Evolutionary conservation across 1,140 invertebrate genomes (phyloP).

Genomic region (Marisa cornuarietis): DNA sequence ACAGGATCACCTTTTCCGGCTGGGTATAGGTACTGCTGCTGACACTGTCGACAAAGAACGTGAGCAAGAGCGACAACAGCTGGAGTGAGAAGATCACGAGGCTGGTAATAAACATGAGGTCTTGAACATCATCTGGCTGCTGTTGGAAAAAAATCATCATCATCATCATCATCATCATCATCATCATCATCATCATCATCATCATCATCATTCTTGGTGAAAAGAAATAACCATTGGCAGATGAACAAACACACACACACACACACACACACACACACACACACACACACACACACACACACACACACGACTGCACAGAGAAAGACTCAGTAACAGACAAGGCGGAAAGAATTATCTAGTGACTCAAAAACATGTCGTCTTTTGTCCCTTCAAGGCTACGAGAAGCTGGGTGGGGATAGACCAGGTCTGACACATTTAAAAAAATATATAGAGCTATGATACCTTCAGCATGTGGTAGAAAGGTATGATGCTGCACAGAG

Average conservation of each 20-base stretch:
- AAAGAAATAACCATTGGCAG: not conserved
- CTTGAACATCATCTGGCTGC: not conserved
- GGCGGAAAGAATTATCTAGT: too few relatives aligned
- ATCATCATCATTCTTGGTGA: not conserved
- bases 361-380: too few relatives aligned
- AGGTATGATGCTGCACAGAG: constrained; percentile 1
- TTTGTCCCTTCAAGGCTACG: too few relatives aligned
- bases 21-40: not conserved
- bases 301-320: not conserved
- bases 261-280: constrained; percentile 10
- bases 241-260: not conserved
- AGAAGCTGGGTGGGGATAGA: too few relatives aligned
- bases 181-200: not conserved
- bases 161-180: not conserved
- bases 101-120: not conserved
- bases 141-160: not conserved
- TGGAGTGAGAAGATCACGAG: not conserved
- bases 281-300: constrained; percentile 13
- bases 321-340: not conserved
- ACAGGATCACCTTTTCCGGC: too few relatives aligned
- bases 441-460: too few relatives aligned
- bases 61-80: not conserved
- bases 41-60: not conserved
- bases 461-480: not conserved
- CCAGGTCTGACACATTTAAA: too few relatives aligned